These are phyloP conservation scores for Hydractinia echinata DNA, from an alignment of 30 jellyfish, hydroid and myxozoan genomes.

Conservation along the genomic window DNA sequence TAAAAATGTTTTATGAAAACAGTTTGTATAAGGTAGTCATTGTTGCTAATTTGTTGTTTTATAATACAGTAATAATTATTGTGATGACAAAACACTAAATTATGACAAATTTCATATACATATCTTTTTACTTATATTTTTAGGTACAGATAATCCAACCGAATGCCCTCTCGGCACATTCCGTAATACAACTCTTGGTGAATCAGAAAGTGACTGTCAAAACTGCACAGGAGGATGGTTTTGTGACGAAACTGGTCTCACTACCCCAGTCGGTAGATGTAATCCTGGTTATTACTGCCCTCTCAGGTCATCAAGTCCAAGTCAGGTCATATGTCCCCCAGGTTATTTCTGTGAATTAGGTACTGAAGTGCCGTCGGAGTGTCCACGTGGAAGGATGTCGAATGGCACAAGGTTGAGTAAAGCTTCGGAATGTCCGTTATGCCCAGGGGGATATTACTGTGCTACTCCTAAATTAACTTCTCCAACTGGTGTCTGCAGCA, in stretches of 20 bases:
- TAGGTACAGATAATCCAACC: constrained; percentile 86
- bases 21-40: not conserved
- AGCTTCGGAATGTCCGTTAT: constrained; percentile 50
- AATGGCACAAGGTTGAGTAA: constrained; percentile 64
- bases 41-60: not conserved
- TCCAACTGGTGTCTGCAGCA: constrained; percentile 74
- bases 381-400: constrained; percentile 84
- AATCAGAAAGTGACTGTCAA: constrained; percentile 52
- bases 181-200: constrained; percentile 56
- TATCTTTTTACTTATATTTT: not conserved
- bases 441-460: constrained; percentile 77
- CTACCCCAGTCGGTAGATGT: constrained; percentile 63
- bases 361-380: constrained; percentile 59
- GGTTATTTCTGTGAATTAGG: constrained; percentile 74
- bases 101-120: not conserved
- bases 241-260: constrained; percentile 81
- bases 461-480: constrained; percentile 54
- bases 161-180: constrained; percentile 83
- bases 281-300: constrained; percentile 84
- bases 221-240: constrained; percentile 78
- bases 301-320: constrained; percentile 50
- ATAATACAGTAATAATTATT: not conserved
- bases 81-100: constrained; percentile 1
- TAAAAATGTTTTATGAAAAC: not conserved
- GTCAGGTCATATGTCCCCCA: constrained; percentile 58